Evolutionary conservation across 1,140 invertebrate species (phyloP).

Genomic region (Euwallacea fornicatus): DNA sequence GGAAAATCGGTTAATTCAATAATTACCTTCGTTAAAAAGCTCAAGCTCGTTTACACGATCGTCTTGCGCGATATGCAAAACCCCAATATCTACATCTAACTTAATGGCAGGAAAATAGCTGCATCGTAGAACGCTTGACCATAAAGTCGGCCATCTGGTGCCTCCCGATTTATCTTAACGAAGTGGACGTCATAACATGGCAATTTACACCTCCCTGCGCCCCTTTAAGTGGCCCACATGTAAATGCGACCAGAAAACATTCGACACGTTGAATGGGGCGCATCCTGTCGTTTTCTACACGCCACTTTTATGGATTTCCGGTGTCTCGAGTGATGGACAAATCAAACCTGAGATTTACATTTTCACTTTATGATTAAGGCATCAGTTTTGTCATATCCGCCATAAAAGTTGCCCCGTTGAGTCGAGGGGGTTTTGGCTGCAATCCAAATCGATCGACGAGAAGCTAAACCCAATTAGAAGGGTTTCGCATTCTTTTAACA

Average conservation of each 20-base stretch:
- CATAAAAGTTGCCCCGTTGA: too few species aligned
- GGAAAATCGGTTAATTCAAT: conserved; percentile 38
- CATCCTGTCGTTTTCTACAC: conserved; percentile 17
- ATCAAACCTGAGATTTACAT: conserved; percentile 26
- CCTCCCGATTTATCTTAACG: background rate
- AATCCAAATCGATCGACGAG: too few species aligned
- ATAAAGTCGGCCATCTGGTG: too few species aligned
- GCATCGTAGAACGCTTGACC: background rate
- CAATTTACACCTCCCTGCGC: background rate
- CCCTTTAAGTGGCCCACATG: conserved; percentile 13
- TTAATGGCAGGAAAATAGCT: conserved; percentile 21
- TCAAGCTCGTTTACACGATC: conserved; percentile 23
- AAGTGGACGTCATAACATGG: conserved; percentile 1
- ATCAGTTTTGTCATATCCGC: too few species aligned
- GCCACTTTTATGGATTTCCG: conserved; percentile 21
- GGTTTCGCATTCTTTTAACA: too few species aligned
- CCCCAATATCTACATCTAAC: conserved; percentile 21
- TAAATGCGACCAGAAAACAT: conserved; percentile 7
- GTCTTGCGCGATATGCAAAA: conserved; percentile 22
- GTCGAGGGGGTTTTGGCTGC: too few species aligned
- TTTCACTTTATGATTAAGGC: background rate
- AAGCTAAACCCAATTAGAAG: too few species aligned
- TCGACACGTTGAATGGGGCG: conserved; percentile 21
- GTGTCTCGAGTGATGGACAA: conserved; percentile 14
- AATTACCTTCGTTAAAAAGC: conserved; percentile 35